Evolutionary conservation across 2,888 invertebrate genomes (phyloP).

Genomic region (Sphaerophoria taeniata): DNA sequence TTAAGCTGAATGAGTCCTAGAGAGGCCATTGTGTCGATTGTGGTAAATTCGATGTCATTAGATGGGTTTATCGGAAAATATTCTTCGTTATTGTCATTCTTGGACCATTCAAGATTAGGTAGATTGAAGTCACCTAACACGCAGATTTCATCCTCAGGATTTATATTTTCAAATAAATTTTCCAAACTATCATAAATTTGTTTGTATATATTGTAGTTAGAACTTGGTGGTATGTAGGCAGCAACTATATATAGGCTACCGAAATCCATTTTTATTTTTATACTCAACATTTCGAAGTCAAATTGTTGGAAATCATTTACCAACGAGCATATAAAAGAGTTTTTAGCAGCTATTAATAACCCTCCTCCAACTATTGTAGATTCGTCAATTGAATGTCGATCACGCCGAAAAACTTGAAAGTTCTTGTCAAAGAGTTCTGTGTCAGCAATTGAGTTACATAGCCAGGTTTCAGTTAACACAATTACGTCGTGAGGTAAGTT

Average conservation of each 20-base stretch:
- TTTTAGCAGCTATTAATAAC: neutral
- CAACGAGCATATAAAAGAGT: neutral
- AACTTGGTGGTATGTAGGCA: neutral
- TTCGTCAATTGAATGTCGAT: neutral
- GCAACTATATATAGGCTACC: neutral
- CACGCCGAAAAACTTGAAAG: neutral
- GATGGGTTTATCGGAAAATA: neutral
- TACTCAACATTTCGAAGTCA: neutral
- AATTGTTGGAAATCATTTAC: neutral
- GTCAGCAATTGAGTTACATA: neutral
- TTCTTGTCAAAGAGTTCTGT: neutral
- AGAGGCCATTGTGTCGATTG: too few relatives aligned
- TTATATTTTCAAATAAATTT: neutral
- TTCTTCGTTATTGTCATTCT: too few relatives aligned
- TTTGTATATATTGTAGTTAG: too few relatives aligned
- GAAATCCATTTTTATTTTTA: conserved; percentile 1
- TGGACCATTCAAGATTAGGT: too few relatives aligned
- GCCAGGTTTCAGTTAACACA: too few relatives aligned
- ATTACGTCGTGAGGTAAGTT: too few relatives aligned
- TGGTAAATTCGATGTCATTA: neutral
- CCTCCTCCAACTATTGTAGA: neutral
- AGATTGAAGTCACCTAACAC: neutral
- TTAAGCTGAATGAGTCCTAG: neutral
- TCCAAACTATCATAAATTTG: neutral
- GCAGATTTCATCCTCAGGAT: neutral